Percentiles rank a stretch among this genome's conserved stretches.
These are phyloP conservation scores for Galeruca laticollis DNA, from an alignment of 2,888 invertebrate species.

Conservation along the genomic window DNA sequence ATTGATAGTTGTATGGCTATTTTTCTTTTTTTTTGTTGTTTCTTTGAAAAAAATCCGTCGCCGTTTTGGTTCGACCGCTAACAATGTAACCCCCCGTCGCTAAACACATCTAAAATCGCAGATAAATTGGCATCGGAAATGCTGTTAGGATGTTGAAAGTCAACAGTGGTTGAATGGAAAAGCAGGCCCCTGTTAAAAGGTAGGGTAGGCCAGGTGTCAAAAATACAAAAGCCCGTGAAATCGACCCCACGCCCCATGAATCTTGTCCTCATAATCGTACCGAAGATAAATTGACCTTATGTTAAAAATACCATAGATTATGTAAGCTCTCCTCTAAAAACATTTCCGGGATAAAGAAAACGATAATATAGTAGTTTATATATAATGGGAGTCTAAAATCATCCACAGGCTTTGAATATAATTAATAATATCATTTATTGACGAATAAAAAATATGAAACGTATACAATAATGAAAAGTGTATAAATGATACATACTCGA, in stretches of 20 bases:
- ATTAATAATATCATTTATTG: too few species aligned
- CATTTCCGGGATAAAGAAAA: too few species aligned
- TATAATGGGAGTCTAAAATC: neutral
- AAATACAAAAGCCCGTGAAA: constrained; percentile 62
- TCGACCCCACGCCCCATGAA: constrained; percentile 60
- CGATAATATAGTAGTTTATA: too few species aligned
- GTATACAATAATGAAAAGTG: too few species aligned
- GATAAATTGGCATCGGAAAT: constrained; percentile 58
- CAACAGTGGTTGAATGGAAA: constrained; percentile 55
- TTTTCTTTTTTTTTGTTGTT: constrained; percentile 30
- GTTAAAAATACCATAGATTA: constrained; percentile 22
- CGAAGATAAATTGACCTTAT: constrained; percentile 33
- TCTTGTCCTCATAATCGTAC: constrained; percentile 35
- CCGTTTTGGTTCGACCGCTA: constrained; percentile 38
- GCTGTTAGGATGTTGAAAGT: constrained; percentile 52
- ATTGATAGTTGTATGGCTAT: constrained; percentile 42
- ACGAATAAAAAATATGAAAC: too few species aligned
- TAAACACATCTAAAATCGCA: constrained; percentile 53
- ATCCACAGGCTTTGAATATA: too few species aligned
- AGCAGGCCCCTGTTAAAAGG: constrained; percentile 58
- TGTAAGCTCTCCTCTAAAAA: constrained; percentile 16
- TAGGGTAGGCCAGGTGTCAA: constrained; percentile 67
- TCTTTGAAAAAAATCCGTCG: constrained; percentile 30
- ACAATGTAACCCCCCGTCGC: constrained; percentile 45
- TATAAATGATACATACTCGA: too few species aligned